Evolutionary conservation across 2,797 vertebrate species (phyloP), one percentile per base, ranked within the genome.

Genomic region (Sphenopsis melanotis): DNA sequence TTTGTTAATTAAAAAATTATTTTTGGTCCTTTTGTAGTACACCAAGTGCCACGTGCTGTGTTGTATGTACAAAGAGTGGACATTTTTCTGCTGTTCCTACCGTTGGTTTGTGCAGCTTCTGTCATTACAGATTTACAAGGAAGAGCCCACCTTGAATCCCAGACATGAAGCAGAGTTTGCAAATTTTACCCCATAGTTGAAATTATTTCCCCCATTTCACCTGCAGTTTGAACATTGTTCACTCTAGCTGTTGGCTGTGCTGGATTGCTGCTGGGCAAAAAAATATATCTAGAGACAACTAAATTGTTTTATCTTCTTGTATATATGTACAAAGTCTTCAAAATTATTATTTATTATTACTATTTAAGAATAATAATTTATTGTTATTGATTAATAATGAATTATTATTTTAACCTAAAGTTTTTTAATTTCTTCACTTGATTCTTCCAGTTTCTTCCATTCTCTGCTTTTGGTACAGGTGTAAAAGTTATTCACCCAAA

Each of bases 31-130:
- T 92, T 17, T 72, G 6, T 9, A 4, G 12, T 2, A 2, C 9
- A 15, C 21, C 44, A 41, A 53, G 36, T 19, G 16, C 16, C 17
- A 5, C 0, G 0, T 69, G 24, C 39, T 61, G 4, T 36, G 11
- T 3, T 0, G 0, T 11, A 0, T 6, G 12, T 15, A 6, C 23
- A 44, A 44, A 29, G 14, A 9, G 2, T 7, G 49, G 37, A 14
- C 4, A 0, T 29, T 44, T 50, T 55, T 24, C 29, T 44, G 23
- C 1, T 44, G 1, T 2, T 64, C 46, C 60, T 27, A 3, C 66
- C 27, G 9, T 23, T 41, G 39, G 3, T 59, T 81, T 64, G 64
- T 46, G 60, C 39, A 63, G 17, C 10, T 69, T 47, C n/a, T 37
- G 5, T 41, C 39, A 1, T 27, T 46, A 7, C 6, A 41, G 60